Evolutionary conservation across 2,113 vertebrate genomes (phyloP).

Genomic region (Cyphomyrus discorhynchus): DNA sequence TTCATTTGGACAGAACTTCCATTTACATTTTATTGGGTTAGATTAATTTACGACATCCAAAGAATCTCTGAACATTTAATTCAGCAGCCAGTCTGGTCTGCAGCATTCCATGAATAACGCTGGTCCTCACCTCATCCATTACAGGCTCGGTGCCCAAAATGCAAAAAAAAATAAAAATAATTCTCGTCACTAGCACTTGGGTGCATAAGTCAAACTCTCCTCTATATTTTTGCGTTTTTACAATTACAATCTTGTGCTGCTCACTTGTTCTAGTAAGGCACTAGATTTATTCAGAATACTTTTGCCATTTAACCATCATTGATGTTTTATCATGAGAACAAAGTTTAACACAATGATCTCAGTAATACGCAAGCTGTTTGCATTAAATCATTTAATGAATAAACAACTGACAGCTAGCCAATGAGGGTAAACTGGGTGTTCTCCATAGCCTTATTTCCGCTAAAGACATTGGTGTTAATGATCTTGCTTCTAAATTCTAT

Average conservation of each 20-base stretch:
- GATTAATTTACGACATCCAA: not conserved
- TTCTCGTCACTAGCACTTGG: no score
- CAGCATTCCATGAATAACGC: not conserved
- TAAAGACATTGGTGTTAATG: not conserved
- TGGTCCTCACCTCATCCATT: not conserved
- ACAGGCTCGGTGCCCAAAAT: not conserved
- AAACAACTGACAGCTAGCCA: not conserved
- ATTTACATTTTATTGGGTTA: not conserved
- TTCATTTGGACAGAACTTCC: not conserved
- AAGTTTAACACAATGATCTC: not conserved
- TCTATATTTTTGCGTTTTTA: not conserved
- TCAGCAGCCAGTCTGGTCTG: not conserved
- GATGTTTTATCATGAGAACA: not conserved
- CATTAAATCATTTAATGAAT: not conserved
- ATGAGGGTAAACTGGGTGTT: not conserved
- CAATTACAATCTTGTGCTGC: not conserved
- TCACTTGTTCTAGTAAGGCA: not conserved
- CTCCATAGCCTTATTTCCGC: not conserved
- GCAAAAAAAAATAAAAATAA: not conserved
- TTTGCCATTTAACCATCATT: not conserved
- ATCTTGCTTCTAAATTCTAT: not conserved
- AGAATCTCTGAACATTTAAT: not conserved
- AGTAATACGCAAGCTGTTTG: not conserved
- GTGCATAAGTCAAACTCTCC: no score
- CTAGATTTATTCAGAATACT: not conserved